These are phyloP conservation scores for Rhagologus leucostigma DNA, from an alignment of 2,113 vertebrate species.

Conservation along the genomic window DNA sequence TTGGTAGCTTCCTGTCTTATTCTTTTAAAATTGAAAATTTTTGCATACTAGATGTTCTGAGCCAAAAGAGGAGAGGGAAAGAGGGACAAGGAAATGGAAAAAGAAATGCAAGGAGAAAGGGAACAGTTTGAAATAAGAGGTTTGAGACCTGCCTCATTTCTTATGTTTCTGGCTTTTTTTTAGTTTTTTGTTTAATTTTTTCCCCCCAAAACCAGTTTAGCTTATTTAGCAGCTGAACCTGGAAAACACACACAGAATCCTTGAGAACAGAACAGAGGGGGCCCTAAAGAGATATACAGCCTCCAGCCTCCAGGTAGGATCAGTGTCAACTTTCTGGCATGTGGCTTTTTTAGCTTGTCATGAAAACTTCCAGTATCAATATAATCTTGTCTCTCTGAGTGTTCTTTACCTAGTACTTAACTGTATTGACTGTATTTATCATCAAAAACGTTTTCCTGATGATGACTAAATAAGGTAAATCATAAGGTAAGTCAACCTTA, in stretches of 20 bases:
- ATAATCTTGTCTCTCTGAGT: not conserved
- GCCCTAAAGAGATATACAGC: not conserved
- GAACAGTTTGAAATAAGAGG: not conserved
- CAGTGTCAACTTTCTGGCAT: not conserved
- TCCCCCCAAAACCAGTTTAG: not conserved
- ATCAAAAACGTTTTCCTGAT: not conserved
- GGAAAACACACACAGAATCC: not conserved
- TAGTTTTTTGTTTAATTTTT: not conserved
- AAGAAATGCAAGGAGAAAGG: not conserved
- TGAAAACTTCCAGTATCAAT: not conserved
- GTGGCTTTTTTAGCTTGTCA: not conserved
- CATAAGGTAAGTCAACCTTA: not conserved
- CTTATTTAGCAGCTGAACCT: not conserved
- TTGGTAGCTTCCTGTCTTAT: not conserved
- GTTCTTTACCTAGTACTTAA: not conserved
- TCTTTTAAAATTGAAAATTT: not conserved
- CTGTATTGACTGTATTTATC: not conserved
- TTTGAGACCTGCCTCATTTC: not conserved
- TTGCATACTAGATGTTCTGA: not conserved
- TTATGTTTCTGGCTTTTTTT: not conserved
- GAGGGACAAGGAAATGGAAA: fast-evolving
- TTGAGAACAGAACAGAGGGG: not conserved
- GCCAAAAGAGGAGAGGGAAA: not conserved
- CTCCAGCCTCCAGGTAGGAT: not conserved
- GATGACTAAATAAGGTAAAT: not conserved